phyloP scores from a whole-genome alignment of 2,888 invertebrate species.

The Andrena praecox region DNA sequence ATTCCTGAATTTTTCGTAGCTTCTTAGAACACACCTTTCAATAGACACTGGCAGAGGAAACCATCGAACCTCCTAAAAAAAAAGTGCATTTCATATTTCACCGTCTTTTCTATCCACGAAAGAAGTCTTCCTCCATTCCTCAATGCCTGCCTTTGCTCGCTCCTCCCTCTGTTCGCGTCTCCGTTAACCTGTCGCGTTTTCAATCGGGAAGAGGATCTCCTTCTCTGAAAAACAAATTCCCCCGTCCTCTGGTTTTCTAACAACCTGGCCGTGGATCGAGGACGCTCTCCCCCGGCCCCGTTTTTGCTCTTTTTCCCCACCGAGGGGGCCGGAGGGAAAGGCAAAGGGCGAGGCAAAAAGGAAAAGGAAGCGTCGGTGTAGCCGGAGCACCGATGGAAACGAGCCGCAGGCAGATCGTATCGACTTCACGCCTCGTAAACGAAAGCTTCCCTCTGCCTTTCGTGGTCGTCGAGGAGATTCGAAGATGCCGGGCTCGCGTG shows the following conservation, averaged over 20 bases:
- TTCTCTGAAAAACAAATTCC: slow-evolving; percentile 49
- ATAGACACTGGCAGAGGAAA: not conserved
- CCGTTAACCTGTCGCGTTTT: slow-evolving; percentile 33
- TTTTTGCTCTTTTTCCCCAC: not conserved
- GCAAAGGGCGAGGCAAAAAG: slow-evolving; percentile 22
- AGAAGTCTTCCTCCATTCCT: not conserved
- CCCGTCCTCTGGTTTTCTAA: slow-evolving; percentile 44
- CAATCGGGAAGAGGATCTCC: slow-evolving; percentile 34
- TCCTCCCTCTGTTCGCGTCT: not conserved
- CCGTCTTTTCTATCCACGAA: slow-evolving; percentile 7
- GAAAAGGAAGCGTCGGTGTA: slow-evolving; percentile 20
- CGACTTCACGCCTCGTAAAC: slow-evolving; percentile 63
- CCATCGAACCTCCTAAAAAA: not conserved
- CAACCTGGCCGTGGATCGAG: slow-evolving; percentile 29
- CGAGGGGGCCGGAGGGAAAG: not conserved
- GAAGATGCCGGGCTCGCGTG: slow-evolving; percentile 45
- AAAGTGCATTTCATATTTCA: not conserved
- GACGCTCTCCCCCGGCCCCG: not conserved
- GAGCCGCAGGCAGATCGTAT: slow-evolving; percentile 53
- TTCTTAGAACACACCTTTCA: not conserved
- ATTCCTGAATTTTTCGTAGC: not conserved
- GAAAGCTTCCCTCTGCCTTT: slow-evolving; percentile 52
- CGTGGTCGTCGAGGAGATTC: slow-evolving; percentile 32
- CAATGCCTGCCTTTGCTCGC: not conserved
- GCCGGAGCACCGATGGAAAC: slow-evolving; percentile 42